These are phyloP conservation scores for Melanostoma mellinum DNA, from an alignment of 2,888 invertebrate genomes.

Conservation along the genomic window DNA sequence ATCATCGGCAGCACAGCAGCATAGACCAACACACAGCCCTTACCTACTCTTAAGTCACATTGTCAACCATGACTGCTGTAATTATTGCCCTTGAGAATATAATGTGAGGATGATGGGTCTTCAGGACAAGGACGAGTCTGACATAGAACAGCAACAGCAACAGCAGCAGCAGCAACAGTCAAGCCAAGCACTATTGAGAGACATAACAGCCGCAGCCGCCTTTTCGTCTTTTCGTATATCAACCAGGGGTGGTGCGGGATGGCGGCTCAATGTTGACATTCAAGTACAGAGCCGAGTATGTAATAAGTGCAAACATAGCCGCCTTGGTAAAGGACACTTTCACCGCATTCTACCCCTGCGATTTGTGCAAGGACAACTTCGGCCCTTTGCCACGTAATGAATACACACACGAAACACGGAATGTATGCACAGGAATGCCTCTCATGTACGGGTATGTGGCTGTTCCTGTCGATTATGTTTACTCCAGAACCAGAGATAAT, in stretches of 20 bases:
- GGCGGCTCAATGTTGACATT: conserved; percentile 64
- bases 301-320: conserved; percentile 64
- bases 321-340: conserved; percentile 42
- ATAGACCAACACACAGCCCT: conserved; percentile 11
- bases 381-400: conserved; percentile 44
- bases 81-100: conserved; percentile 67
- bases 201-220: conserved; percentile 7
- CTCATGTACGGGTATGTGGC: conserved; percentile 3
- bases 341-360: conserved; percentile 4
- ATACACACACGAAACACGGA: conserved; percentile 8
- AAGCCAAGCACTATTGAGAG: conserved; percentile 19
- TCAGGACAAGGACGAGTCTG: conserved; percentile 31
- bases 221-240: conserved; percentile 33
- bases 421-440: conserved; percentile 28
- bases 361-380: conserved; percentile 49
- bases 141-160: background rate
- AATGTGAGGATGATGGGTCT: conserved; percentile 53
- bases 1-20: conserved; percentile 22
- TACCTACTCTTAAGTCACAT: conserved; percentile 49
- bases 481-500: conserved; percentile 70
- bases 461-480: conserved; percentile 68
- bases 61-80: conserved; percentile 63
- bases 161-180: background rate
- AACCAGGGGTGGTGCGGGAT: background rate
- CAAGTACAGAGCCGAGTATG: conserved; percentile 57